These are phyloP conservation scores for Zaprionus lineosus DNA, from an alignment of 2,888 invertebrate genomes.

Conservation along the genomic window DNA sequence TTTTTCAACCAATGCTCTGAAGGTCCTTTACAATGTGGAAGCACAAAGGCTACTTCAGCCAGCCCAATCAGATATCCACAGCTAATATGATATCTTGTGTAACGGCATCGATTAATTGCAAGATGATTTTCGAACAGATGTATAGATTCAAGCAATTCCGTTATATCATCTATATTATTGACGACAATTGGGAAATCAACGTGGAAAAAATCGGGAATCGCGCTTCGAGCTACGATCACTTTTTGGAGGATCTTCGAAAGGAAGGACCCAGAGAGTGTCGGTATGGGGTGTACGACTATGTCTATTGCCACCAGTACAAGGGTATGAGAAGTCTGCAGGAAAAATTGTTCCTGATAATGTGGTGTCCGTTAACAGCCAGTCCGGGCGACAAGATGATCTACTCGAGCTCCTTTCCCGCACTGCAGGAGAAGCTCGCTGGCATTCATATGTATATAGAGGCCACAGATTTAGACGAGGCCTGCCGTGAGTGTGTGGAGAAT, in stretches of 20 bases:
- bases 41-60: too few species aligned
- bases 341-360: constrained; percentile 53
- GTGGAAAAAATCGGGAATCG: constrained; percentile 43
- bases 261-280: constrained; percentile 45
- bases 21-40: too few species aligned
- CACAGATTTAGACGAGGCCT: constrained; percentile 48
- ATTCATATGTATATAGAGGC: constrained; percentile 55
- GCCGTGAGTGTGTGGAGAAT: constrained; percentile 37
- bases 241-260: constrained; percentile 33
- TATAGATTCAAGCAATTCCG: constrained; percentile 42
- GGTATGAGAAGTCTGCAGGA: constrained; percentile 43
- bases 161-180: constrained; percentile 42
- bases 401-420: constrained; percentile 37
- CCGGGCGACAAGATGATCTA: constrained; percentile 57
- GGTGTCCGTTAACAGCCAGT: constrained; percentile 52
- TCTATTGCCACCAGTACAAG: constrained; percentile 39
- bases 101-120: constrained; percentile 49
- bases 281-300: constrained; percentile 54
- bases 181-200: constrained; percentile 27
- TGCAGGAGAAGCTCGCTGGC: constrained; percentile 45
- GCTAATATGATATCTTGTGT: constrained; percentile 33
- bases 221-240: constrained; percentile 40
- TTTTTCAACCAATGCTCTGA: too few species aligned
- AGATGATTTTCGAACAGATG: constrained; percentile 42
- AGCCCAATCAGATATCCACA: too few species aligned